Evolutionary conservation across 2,888 invertebrate species (phyloP).

Genomic region (Lamproptera curius): DNA sequence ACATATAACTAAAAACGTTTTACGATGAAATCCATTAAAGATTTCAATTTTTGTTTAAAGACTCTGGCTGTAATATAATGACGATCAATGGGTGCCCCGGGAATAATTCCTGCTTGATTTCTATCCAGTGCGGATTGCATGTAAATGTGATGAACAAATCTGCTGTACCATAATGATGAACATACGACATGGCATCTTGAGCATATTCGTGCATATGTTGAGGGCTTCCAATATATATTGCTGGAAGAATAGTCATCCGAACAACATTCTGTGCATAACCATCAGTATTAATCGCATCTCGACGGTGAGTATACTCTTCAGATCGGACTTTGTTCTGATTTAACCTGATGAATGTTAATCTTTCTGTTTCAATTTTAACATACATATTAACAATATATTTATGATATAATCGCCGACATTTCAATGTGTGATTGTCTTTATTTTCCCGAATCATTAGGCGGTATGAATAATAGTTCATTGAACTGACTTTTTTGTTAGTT

Average conservation of each 20-base stretch:
- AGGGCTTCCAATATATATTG: conserved; percentile 26
- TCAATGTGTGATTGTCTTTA: conserved; percentile 28
- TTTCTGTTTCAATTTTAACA: conserved; percentile 27
- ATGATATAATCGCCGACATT: conserved; percentile 28
- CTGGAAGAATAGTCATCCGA: conserved; percentile 26
- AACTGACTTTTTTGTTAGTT: conserved; percentile 6
- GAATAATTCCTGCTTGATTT: conserved; percentile 30
- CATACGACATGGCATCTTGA: conserved; percentile 28
- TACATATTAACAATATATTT: conserved; percentile 28
- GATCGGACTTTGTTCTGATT: conserved; percentile 29
- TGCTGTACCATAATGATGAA: conserved; percentile 37
- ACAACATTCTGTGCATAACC: conserved; percentile 35
- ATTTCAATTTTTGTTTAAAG: conserved; percentile 27
- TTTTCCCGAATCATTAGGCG: conserved; percentile 29
- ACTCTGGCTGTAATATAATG: conserved; percentile 34
- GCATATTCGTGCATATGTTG: not conserved
- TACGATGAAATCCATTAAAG: conserved; percentile 25
- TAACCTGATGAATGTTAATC: conserved; percentile 28
- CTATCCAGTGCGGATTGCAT: conserved; percentile 30
- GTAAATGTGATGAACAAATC: conserved; percentile 29
- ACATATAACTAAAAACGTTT: conserved; percentile 26
- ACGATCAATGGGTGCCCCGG: conserved; percentile 29
- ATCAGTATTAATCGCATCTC: conserved; percentile 30
- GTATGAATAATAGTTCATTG: conserved; percentile 31
- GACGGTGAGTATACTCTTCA: conserved; percentile 31